Base-by-base conservation (phyloP, 2,113 vertebrate species). In the Bubo blakistoni region DNA sequence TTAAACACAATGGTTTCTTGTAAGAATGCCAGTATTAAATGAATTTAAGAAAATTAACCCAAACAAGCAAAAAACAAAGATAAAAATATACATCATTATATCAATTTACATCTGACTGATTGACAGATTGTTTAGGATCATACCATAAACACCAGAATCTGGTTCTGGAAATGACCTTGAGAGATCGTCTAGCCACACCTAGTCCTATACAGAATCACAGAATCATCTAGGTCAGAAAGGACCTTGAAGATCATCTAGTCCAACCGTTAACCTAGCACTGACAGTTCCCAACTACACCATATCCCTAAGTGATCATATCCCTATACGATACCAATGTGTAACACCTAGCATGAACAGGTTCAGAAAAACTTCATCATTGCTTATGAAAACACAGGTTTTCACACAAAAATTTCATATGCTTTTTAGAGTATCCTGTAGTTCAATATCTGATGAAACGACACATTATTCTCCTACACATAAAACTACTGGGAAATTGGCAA, bases 281-380 rank as follows among this genome's bases (percentile, higher is more conserved):
- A 42, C 40, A 13, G 40, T 42, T 42, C 40, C 40, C 40, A 42
- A 42, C 40, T 42, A 12, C 40, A 42, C 40, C 40, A 42, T 42
- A 42, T 42, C 40, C 40, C 40, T 42, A 42, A 42, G 40, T 11
- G 13, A 42, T 13, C 40, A 42, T 42, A 42, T 42, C 40, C 18
- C 52, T 44, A 11, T 9, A 25, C 0, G 0, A 70, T 29, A 69
- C 5, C n/a, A 9, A 6, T 13, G 16, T 58, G 32, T 32, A 74
- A 57, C 49, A 42, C 22, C 66, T 9, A 22, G 10, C 29, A 54
- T 32, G 27, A 70, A 34, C 22, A 77, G 18, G 34, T 85, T 55
- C 62, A 30, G 61, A 88, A 91, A 93, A 88, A 40, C 8, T n/a
- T 49, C 63, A 63, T 13, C 38, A 74, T 6, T 70, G 10, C 25